phyloP scores from a whole-genome alignment of 1,140 invertebrate species.

The Nasonia vitripennis region DNA sequence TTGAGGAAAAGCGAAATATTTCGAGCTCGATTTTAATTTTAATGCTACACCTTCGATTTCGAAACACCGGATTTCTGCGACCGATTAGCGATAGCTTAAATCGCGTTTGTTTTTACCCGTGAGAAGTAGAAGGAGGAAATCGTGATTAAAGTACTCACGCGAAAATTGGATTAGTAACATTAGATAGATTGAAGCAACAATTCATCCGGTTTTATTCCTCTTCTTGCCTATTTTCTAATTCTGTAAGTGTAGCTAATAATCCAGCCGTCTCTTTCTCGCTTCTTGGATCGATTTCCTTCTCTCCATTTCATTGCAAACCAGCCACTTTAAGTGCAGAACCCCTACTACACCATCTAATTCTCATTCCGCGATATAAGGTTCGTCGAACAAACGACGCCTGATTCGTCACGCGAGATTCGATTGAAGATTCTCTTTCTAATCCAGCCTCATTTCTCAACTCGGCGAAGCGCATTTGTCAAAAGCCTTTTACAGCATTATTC shows the following conservation, averaged over 20 bases:
- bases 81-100: no score
- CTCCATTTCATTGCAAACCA: not conserved
- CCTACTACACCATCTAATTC: not conserved
- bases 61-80: no score
- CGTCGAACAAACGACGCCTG: not conserved
- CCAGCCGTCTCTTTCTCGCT: not conserved
- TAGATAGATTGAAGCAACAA: not conserved
- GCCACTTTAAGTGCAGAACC: not conserved
- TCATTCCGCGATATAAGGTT: not conserved
- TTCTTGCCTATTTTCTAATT: not conserved
- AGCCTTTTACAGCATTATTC: not conserved
- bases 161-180: not conserved
- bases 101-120: no score
- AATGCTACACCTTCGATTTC: no score
- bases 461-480: no score
- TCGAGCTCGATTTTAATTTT: no score
- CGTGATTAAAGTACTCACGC: not conserved
- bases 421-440: no score
- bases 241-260: slow-evolving; percentile 5
- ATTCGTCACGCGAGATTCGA: not conserved
- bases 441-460: no score
- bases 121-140: not conserved
- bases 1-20: no score
- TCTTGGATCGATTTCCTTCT: not conserved
- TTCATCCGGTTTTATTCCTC: not conserved